Base-by-base conservation (phyloP, 2,113 vertebrate species). In the Festucalex cinctus region DNA sequence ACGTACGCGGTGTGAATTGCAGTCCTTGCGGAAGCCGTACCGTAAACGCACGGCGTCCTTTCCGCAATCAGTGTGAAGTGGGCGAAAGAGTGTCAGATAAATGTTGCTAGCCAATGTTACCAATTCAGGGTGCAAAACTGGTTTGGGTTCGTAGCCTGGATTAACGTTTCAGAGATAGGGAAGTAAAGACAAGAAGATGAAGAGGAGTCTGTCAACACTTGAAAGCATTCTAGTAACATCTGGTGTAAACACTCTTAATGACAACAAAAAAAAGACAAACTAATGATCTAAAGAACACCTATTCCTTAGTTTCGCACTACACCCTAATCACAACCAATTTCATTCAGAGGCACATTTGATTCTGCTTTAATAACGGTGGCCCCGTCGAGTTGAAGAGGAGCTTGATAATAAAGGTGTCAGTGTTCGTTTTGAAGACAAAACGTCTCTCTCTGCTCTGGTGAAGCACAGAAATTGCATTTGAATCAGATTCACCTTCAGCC, bases 291-390 rank as follows among this genome's bases (percentile, higher is more conserved):
- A 46, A 46, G 17, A 5, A 28, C 5, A 14, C 24, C 54, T 24
- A 59, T 59, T 19, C 32, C 57, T 35, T 19, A 58, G 5, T 84
- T 78, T 85, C 71, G 73, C 72, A 73, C 43, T 69, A 65, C 49
- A 26, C 73, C 77, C 71, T 79, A 35, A 9, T 80, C 81, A 78
- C 82, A 78, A 82, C 66, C 37, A 9, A 13, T 65, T 54, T 64
- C 71, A 73, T 61, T 73, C 22, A 24, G 22, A 54, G 75, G 63
- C 70, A 68, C 82, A 78, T 85, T 84, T 85, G 85, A 79, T 82
- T 82, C 82, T 75, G 56, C 62, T 73, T 85, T 85, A 83, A 87
- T 87, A 87, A 88, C 78, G 35, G 74, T 70, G 66, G 16, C 65
- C 57, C 75, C 80, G 76, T 79, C 83, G 80, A 84, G 76, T 74